Percentiles rank a stretch among this genome's conserved stretches.
These are phyloP conservation scores for Polyploca ridens DNA, from an alignment of 2,888 invertebrate species.

Conservation along the genomic window DNA sequence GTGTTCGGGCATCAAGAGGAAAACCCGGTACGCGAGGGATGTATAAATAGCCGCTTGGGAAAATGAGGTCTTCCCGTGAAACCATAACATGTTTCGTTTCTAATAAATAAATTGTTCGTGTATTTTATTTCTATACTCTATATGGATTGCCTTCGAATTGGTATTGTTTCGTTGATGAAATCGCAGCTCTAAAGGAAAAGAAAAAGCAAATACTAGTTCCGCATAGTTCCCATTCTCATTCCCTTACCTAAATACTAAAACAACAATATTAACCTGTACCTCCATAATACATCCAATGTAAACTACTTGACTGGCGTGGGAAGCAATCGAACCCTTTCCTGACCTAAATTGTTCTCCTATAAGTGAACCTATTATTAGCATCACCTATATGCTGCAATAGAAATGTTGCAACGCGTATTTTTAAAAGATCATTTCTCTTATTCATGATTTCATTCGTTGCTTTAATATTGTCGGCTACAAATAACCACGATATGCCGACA, in stretches of 20 bases:
- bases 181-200: neutral
- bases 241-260: no score
- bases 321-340: neutral
- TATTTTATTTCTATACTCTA: neutral
- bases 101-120: constrained; percentile 1
- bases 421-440: constrained; percentile 30
- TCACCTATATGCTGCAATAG: neutral
- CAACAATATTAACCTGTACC: neutral
- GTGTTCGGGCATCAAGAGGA: constrained; percentile 41
- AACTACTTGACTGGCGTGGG: neutral
- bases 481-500: constrained; percentile 45
- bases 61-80: constrained; percentile 19
- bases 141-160: neutral
- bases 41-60: constrained; percentile 28
- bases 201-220: neutral
- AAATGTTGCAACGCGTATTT: constrained; percentile 10
- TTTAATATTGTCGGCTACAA: constrained; percentile 43
- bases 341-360: neutral
- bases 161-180: neutral
- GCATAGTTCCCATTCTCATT: no score
- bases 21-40: constrained; percentile 39
- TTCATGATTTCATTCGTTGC: constrained; percentile 35
- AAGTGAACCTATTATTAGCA: neutral
- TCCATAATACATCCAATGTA: neutral
- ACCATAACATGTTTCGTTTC: constrained; percentile 7